phyloP scores from a whole-genome alignment of 2,113 vertebrate species.

The Lutjanus erythropterus region DNA sequence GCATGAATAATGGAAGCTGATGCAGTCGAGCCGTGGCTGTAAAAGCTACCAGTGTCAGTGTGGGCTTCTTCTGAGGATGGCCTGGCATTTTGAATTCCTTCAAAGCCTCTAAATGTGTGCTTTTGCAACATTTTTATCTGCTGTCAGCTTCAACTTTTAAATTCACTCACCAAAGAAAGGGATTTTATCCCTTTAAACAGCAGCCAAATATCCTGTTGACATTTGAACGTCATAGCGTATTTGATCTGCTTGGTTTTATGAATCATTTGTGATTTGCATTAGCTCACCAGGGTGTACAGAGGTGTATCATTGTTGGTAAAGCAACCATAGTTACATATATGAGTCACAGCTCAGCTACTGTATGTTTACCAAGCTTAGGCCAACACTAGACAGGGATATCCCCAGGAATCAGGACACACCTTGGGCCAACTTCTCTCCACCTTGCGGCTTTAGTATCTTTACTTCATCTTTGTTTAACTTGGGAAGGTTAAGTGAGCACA shows the following conservation, averaged over 20 bases:
- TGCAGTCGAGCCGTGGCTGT: slow-evolving; percentile 38
- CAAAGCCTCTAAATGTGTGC: slow-evolving; percentile 1
- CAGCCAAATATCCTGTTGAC: slow-evolving; percentile 28
- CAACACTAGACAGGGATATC: slow-evolving; percentile 66
- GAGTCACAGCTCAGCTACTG: slow-evolving; percentile 53
- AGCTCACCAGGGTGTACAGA: slow-evolving; percentile 39
- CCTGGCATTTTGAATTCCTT: slow-evolving; percentile 43
- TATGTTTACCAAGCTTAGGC: slow-evolving; percentile 62
- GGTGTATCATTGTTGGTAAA: slow-evolving; percentile 56
- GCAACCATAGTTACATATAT: slow-evolving; percentile 41
- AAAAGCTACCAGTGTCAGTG: slow-evolving; percentile 28
- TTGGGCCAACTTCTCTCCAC: slow-evolving; percentile 71
- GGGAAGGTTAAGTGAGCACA: slow-evolving; percentile 52
- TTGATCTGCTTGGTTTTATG: slow-evolving; percentile 10
- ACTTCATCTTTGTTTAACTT: slow-evolving; percentile 64
- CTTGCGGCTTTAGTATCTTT: slow-evolving; percentile 56
- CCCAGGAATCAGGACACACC: slow-evolving; percentile 71
- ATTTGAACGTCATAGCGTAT: slow-evolving; percentile 21
- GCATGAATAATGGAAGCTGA: slow-evolving; percentile 72
- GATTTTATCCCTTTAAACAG: slow-evolving; percentile 8
- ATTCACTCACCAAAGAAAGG: slow-evolving; percentile 6
- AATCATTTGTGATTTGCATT: slow-evolving; percentile 53
- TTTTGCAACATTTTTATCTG: slow-evolving; percentile 3
- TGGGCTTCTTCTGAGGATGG: slow-evolving; percentile 20
- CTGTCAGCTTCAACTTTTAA: slow-evolving; percentile 2